Base-by-base conservation (phyloP, 2,888 invertebrate species). In the Uloborus plumipes region DNA sequence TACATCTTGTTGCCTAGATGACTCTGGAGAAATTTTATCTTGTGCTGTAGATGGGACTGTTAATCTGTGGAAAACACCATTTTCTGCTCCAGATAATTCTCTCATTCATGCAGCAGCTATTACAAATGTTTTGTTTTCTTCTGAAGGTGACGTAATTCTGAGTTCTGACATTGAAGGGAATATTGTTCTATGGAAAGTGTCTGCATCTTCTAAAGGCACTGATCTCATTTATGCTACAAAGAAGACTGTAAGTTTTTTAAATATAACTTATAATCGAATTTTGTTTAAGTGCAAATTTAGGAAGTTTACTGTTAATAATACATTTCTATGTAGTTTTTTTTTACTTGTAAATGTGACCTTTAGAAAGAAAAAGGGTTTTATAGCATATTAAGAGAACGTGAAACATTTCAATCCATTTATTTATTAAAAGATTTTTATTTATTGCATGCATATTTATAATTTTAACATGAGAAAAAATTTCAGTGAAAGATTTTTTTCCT, bases 41-140 rank as follows among this genome's bases (percentile, higher is more conserved):
- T 62, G 74, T 51, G 74, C 80, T 22, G 59, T 81, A 20, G 80
- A 81, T 69, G 74, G 80, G 18, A 74, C 74, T 58, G 64, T 81
- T 16, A 81, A 70, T 59, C 20, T 81, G 26, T 81, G 80, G 80
- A 81, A 81, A 70, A 18, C 70, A 49, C 59, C 64, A 47, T 7
- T 31, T 31, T 39, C 69, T 53, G n/a, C n/a, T 47, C 39, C 64
- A 15, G 64, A 64, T 18, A 31, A 11, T 50, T 9, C 53, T 50
- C 20, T 50, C 4, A 49, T 64, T 20, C 80, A 81, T 64, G 31
- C 55, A 64, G 31, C 74, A 26, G 6, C 39, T 11, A 31, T 81
- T 13, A 81, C 69, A n/a, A 65, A 58, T 11, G 31, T 74, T 13
- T n/a, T 70, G 16, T 18, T 74, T 9, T 70, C 58, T 6, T 13